Evolutionary conservation across 2,888 invertebrate species (phyloP), one percentile per base, ranked within the genome.

Genomic region (Chloromyia formosa): DNA sequence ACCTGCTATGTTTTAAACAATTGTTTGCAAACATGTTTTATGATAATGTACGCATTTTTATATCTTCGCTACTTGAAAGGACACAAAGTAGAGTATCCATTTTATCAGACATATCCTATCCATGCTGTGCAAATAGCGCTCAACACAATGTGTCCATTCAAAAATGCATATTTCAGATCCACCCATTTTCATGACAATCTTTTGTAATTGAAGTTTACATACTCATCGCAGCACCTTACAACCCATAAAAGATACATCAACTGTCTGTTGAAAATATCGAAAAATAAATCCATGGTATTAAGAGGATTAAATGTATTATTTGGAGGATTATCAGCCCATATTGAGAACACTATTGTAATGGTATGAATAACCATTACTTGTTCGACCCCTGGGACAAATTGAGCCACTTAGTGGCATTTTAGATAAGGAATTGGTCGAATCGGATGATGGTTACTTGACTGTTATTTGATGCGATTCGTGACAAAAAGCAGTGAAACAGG

Each of bases 161-260:
- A 2, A 35, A 35, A 35, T 53, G 16, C 53, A 53, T 53, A 53
- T 53, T 53, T 53, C 53, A 16, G 22, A 20, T 56, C 56, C 66
- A 14, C 66, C 66, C 66, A 66, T 18, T 66, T 66, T 66, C 66
- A 66, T 66, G 66, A 66, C 66, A 66, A 49, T 66, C 66, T 22
- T 35, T 66, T 66, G 66, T 66, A 49, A 20, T 66, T 7, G 5
- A 7, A 12, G 66, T 66, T 66, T 49, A 42, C 27, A 35, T 2
- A 35, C 27, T 7, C 27, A 35, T 35, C 7, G 27, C 27, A 35
- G 7, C 27, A 35, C 27, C 27, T 35, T 35, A 35, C 27, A 35
- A 35, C 27, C 27, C 27, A 35, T 35, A 35, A 35, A 20, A 56
- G 22, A 20, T 56, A 16, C 22, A 16, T 16, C 53, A n/a, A n/a